Percentiles rank a stretch among this genome's conserved stretches.
Evolutionary conservation across 2,113 vertebrate genomes (phyloP).

Genomic region (Alouatta palliata): DNA sequence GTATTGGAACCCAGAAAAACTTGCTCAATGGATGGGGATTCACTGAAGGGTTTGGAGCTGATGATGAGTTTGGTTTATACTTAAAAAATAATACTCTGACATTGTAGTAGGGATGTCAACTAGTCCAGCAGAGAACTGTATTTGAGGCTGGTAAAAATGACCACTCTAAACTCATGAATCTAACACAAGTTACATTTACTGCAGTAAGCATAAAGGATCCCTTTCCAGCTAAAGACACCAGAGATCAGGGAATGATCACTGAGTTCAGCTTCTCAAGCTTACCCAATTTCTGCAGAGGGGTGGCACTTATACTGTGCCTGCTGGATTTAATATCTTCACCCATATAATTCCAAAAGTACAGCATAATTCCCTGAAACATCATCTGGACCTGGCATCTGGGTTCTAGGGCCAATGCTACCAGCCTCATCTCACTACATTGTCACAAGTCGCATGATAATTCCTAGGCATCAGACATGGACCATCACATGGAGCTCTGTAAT

Average conservation of each 20-base stretch:
- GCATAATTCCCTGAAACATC: neutral
- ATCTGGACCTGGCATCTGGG: neutral
- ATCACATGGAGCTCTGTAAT: neutral
- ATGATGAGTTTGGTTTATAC: neutral
- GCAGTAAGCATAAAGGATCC: neutral
- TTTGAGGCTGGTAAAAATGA: neutral
- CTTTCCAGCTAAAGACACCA: neutral
- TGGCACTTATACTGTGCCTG: no score
- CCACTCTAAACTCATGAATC: neutral
- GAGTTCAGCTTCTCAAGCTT: neutral
- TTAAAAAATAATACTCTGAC: neutral
- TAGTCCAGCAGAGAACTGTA: neutral
- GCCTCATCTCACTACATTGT: neutral
- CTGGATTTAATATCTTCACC: neutral
- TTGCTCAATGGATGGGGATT: neutral
- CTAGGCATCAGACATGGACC: neutral
- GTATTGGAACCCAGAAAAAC: neutral
- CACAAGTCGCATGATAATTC: neutral
- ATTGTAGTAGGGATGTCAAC: neutral
- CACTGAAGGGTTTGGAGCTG: neutral
- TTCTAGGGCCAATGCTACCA: neutral
- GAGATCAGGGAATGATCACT: neutral
- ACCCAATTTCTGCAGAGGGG: neutral
- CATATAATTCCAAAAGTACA: neutral
- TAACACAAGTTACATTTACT: neutral